Conservation (phyloP, 2,888 invertebrate genomes). For the Urechis unicinctus region DNA sequence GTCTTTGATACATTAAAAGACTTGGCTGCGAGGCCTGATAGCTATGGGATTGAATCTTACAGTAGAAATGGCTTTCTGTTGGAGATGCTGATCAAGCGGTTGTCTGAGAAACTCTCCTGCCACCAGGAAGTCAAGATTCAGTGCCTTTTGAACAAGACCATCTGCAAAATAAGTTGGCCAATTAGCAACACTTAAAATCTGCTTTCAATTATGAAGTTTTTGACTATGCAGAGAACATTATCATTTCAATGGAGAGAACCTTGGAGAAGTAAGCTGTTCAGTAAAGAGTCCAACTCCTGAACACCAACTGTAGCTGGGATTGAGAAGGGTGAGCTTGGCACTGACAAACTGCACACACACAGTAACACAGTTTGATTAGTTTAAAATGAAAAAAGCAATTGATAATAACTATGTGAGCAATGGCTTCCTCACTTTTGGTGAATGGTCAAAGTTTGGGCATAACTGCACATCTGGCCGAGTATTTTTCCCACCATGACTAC, state of each 20-base stretch:
- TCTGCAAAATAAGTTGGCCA: neutral
- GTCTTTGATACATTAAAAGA: too few relatives aligned
- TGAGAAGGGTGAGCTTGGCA: constrained; percentile 77
- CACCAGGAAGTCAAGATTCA: constrained; percentile 72
- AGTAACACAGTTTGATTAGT: constrained; percentile 3
- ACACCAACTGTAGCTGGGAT: constrained; percentile 68
- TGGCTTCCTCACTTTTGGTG: neutral
- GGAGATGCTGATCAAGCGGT: constrained; percentile 67
- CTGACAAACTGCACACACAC: constrained; percentile 66
- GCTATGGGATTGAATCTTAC: too few relatives aligned
- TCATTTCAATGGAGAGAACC: constrained; percentile 20
- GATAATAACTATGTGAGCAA: neutral
- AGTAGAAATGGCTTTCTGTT: constrained; percentile 68
- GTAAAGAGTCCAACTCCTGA: constrained; percentile 67
- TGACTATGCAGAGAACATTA: too few relatives aligned
- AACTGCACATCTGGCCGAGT: too few relatives aligned
- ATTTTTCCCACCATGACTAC: too few relatives aligned
- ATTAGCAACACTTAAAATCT: too few relatives aligned
- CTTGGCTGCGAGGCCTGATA: too few relatives aligned
- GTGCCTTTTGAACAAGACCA: constrained; percentile 5
- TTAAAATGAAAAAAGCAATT: neutral
- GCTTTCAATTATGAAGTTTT: too few relatives aligned
- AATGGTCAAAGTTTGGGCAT: too few relatives aligned
- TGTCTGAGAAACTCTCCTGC: constrained; percentile 73
- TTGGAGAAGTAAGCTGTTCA: constrained; percentile 70